Evolutionary conservation across 2,888 invertebrate species (phyloP), one percentile per base, ranked within the genome.

Genomic region (Germaria angustata): DNA sequence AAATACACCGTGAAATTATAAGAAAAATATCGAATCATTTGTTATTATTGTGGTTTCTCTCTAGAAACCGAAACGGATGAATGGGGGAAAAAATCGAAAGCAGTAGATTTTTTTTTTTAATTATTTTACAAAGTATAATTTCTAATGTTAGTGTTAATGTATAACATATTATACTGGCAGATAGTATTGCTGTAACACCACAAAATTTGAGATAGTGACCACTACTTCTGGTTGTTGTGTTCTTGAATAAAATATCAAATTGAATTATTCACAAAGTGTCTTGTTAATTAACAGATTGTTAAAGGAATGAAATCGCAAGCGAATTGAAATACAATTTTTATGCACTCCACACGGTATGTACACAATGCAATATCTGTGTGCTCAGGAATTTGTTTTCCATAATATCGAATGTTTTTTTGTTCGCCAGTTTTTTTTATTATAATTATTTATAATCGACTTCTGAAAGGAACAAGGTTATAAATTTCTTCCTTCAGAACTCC

Each of bases 1-100:
- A 79, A 78, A 79, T 79, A 72, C 34, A 79, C 55, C 65, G 59
- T 79, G 41, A 57, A 65, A 72, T 57, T 57, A 55, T 55, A 36
- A 55, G 36, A 24, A 55, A 53, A 55, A 75, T 46, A 75, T 36
- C 22, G 34, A 44, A 1, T 24, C 5, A 15, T 2, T 24, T 49
- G 46, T 59, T 51, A 17, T 44, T 41, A 22, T 63, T 61, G 34
- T n/a, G 32, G 73, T 55, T 65, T 65, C 11, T 34, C 7, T 44
- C 36, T 36, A 24, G 9, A 46, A 46, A 7, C 11, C 24, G 34
- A 44, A 61, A 41, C 20, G 2, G 24, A 2, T 13, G 32, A 24
- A 65, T 51, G 11, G 36, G 24, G 34, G 13, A 20, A 39, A 8
- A 49, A 79, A 80, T 34, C 28, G 66, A 73, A 66, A 73, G 46